Conservation (phyloP, 2,797 vertebrate genomes). For the Discoglossus pictus region DNA sequence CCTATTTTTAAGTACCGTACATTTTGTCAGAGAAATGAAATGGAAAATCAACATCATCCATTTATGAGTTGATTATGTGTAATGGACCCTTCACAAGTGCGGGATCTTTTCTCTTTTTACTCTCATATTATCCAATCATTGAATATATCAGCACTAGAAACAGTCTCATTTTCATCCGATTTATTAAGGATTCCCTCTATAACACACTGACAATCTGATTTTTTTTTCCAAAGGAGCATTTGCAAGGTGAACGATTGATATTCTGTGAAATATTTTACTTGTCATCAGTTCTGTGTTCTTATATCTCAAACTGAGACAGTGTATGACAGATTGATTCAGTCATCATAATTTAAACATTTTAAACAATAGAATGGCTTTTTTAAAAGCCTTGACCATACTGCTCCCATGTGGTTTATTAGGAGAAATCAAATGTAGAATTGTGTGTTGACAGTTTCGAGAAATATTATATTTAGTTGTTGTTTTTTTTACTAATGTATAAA, state of each 20-base stretch:
- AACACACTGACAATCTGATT: conserved; percentile 62
- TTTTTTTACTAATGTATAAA: no score
- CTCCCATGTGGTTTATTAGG: conserved; percentile 82
- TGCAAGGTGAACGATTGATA: conserved; percentile 75
- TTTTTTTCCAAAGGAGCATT: conserved; percentile 71
- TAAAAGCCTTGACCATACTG: conserved; percentile 84
- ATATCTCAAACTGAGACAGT: conserved; percentile 65
- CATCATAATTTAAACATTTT: conserved; percentile 49
- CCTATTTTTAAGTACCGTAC: conserved; percentile 42
- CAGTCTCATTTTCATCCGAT: conserved; percentile 57
- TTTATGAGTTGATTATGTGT: conserved; percentile 55
- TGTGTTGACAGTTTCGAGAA: no score
- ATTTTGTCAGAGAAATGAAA: conserved; percentile 53
- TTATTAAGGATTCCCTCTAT: conserved; percentile 58
- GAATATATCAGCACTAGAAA: conserved; percentile 58
- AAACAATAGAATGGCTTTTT: conserved; percentile 50
- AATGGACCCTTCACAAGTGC: conserved; percentile 50
- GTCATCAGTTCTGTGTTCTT: conserved; percentile 71
- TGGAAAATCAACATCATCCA: conserved; percentile 52
- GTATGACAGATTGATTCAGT: conserved; percentile 64
- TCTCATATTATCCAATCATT: conserved; percentile 53
- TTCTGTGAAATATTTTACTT: conserved; percentile 73
- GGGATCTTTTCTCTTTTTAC: conserved; percentile 47
- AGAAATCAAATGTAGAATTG: conserved; percentile 58
- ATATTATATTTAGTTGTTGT: no score